These are phyloP conservation scores for Darevskia nairensis DNA, from an alignment of 2,797 vertebrate genomes.

Conservation along the genomic window DNA sequence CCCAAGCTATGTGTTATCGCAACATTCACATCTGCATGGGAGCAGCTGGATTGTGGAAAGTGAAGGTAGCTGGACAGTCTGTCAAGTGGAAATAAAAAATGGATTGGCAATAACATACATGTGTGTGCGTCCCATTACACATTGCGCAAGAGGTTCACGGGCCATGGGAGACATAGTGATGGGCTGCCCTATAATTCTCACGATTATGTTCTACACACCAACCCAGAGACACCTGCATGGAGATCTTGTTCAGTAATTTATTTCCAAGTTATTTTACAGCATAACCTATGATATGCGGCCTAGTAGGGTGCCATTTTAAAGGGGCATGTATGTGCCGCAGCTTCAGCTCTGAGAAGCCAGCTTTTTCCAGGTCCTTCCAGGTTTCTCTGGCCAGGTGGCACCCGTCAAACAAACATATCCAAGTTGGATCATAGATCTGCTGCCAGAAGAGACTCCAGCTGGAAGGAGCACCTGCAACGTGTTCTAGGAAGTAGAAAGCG, in stretches of 20 bases:
- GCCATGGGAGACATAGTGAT: too few relatives aligned
- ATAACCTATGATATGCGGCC: constrained; percentile 81
- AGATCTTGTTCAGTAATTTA: background rate
- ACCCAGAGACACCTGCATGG: background rate
- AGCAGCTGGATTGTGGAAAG: background rate
- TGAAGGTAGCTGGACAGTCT: background rate
- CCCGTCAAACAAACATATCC: constrained; percentile 82
- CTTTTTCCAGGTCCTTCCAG: constrained; percentile 81
- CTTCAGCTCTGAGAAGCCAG: constrained; percentile 83
- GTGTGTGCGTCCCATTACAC: background rate
- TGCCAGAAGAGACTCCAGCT: constrained; percentile 80
- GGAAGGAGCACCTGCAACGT: constrained; percentile 53
- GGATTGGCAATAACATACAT: background rate
- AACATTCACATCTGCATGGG: background rate
- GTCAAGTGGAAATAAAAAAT: background rate
- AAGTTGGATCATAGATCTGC: constrained; percentile 81
- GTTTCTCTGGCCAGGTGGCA: constrained; percentile 80
- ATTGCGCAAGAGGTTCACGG: background rate
- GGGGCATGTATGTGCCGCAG: constrained; percentile 78
- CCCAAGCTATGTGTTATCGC: too few relatives aligned
- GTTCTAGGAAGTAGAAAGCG: constrained; percentile 72
- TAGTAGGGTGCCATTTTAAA: constrained; percentile 64
- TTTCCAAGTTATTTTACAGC: constrained; percentile 80
- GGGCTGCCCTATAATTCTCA: background rate
- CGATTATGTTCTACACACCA: background rate